Evolutionary conservation across 2,113 vertebrate genomes (phyloP).

Genomic region (Upupa epops): DNA sequence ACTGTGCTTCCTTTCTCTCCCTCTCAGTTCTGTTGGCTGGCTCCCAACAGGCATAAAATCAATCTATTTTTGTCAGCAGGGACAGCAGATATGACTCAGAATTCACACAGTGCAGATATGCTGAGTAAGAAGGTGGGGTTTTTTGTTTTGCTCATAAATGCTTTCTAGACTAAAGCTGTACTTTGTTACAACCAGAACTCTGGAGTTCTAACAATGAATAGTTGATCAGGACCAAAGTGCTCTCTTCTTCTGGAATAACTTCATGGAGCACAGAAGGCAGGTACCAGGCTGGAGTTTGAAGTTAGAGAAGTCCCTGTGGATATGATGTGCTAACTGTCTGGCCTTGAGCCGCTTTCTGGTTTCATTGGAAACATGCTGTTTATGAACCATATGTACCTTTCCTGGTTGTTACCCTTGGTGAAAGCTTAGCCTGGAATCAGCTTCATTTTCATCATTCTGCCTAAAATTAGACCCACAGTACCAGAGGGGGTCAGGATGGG

Average conservation of each 20-base stretch:
- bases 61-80: neutral
- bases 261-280: neutral
- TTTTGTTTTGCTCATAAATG: neutral
- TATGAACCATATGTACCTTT: conserved; percentile 41
- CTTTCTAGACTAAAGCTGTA: conserved; percentile 20
- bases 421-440: conserved; percentile 9
- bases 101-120: conserved; percentile 48
- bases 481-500: neutral
- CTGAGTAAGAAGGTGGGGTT: conserved; percentile 45
- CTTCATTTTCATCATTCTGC: conserved; percentile 3
- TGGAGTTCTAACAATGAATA: neutral
- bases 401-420: conserved; percentile 1
- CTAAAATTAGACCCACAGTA: neutral
- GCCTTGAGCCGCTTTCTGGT: neutral
- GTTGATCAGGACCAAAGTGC: neutral
- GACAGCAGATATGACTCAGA: conserved; percentile 54
- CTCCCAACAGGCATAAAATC: conserved; percentile 48
- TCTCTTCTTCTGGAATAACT: neutral
- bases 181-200: neutral
- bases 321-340: conserved; percentile 3
- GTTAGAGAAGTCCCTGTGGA: neutral
- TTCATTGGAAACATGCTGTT: conserved; percentile 6
- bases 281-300: neutral
- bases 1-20: neutral
- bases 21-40: conserved; percentile 15